Evolutionary conservation across 2,888 invertebrate species (phyloP).

Genomic region (Parnassius smintheus): DNA sequence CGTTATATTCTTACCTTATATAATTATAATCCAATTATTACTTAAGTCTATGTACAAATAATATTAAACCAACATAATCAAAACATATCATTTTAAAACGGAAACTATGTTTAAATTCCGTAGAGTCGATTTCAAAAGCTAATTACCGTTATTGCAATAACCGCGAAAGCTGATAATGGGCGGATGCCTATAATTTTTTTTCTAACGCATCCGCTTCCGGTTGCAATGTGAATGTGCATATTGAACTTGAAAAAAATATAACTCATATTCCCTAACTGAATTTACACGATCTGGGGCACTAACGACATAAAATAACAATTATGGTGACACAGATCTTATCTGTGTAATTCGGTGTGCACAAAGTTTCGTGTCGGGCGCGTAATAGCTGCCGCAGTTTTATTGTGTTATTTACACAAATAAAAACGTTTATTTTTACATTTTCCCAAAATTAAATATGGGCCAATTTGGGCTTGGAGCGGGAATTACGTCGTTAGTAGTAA

Average conservation of each 20-base stretch:
- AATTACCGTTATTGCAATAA: conserved; percentile 67
- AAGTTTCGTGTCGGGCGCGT: conserved; percentile 61
- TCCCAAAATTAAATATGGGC: conserved; percentile 80
- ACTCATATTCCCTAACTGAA: conserved; percentile 72
- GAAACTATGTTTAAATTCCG: conserved; percentile 46
- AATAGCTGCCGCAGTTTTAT: conserved; percentile 73
- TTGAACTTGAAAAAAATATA: conserved; percentile 65
- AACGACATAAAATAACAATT: conserved; percentile 79
- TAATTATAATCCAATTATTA: too few relatives aligned
- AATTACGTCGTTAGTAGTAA: conserved; percentile 67
- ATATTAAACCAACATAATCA: conserved; percentile 34
- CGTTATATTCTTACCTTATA: too few relatives aligned
- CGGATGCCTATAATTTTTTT: conserved; percentile 77
- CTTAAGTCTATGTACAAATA: too few relatives aligned
- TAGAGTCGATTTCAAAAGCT: conserved; percentile 48
- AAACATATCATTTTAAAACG: conserved; percentile 34
- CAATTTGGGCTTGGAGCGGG: conserved; percentile 63
- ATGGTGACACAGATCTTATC: conserved; percentile 75
- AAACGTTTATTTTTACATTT: conserved; percentile 81
- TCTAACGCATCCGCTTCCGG: conserved; percentile 75
- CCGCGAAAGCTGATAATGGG: conserved; percentile 56
- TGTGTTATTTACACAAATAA: conserved; percentile 82
- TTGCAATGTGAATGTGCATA: conserved; percentile 53
- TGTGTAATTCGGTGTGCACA: conserved; percentile 69
- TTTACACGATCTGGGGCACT: conserved; percentile 73